Percentiles rank a stretch among this genome's conserved stretches.
These are phyloP conservation scores for Perithous albicinctus DNA, from an alignment of 2,888 invertebrate genomes.

Conservation along the genomic window DNA sequence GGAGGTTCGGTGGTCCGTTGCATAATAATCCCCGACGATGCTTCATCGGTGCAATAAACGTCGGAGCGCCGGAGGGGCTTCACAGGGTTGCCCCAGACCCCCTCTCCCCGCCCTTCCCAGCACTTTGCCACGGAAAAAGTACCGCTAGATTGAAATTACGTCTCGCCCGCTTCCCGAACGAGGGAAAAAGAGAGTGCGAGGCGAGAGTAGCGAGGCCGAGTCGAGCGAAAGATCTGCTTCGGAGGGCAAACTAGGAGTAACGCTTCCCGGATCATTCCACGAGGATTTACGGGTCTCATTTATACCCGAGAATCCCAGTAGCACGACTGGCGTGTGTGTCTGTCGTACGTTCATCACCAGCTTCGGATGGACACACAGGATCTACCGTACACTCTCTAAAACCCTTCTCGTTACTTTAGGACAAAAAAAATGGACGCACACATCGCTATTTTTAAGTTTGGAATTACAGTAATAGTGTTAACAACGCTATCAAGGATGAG, in stretches of 20 bases:
- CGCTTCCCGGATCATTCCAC: constrained; percentile 65
- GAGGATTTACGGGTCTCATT: constrained; percentile 65
- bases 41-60: constrained; percentile 78
- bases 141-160: constrained; percentile 64
- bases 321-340: constrained; percentile 31
- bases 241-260: constrained; percentile 63
- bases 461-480: neutral
- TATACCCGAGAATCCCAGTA: constrained; percentile 54
- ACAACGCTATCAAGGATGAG: neutral
- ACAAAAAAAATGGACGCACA: neutral
- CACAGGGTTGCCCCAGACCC: constrained; percentile 13
- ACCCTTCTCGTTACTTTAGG: neutral
- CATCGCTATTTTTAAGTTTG: constrained; percentile 14
- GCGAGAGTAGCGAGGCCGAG: constrained; percentile 26
- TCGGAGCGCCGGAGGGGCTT: constrained; percentile 60
- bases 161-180: constrained; percentile 36
- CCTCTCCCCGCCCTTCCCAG: constrained; percentile 43
- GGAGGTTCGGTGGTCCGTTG: constrained; percentile 60
- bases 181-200: constrained; percentile 31
- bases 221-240: constrained; percentile 64
- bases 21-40: constrained; percentile 75
- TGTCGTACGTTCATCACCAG: constrained; percentile 46
- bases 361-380: neutral
- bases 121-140: constrained; percentile 50
- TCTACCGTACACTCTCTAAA: neutral